These are phyloP conservation scores for Plebejus anna DNA, from an alignment of 2,888 invertebrate genomes.

Conservation along the genomic window DNA sequence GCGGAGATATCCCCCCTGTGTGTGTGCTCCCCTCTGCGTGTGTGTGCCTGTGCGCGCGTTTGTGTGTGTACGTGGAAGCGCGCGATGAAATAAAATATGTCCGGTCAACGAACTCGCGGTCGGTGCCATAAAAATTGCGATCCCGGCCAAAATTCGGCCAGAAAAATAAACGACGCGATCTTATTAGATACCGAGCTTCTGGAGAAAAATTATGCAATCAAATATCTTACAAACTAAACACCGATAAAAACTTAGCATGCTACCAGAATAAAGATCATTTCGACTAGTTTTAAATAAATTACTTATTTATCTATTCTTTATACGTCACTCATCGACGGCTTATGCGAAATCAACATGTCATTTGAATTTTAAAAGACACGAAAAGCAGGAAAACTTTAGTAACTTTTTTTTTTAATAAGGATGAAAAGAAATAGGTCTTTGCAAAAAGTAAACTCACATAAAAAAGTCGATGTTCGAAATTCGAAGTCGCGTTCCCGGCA, in stretches of 20 bases:
- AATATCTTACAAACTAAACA: conserved; percentile 12
- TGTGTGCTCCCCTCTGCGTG: conserved; percentile 54
- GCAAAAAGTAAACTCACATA: conserved; percentile 51
- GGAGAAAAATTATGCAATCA: conserved; percentile 10
- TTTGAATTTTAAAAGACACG: conserved; percentile 17
- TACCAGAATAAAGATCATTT: background rate
- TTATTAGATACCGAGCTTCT: conserved; percentile 26
- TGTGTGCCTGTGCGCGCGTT: conserved; percentile 66
- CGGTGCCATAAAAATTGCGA: conserved; percentile 79
- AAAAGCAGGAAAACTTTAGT: conserved; percentile 2
- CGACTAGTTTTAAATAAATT: conserved; percentile 5
- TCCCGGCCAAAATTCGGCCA: conserved; percentile 74
- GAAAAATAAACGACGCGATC: conserved; percentile 49
- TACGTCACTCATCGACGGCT: conserved; percentile 12
- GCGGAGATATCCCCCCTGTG: conserved; percentile 59
- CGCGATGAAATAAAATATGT: conserved; percentile 81
- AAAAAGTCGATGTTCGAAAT: conserved; percentile 41
- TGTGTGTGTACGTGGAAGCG: conserved; percentile 77
- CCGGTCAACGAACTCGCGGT: conserved; percentile 76
- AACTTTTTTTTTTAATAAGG: background rate
- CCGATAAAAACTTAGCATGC: background rate
- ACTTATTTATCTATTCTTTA: conserved; percentile 23
- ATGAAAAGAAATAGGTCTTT: conserved; percentile 2
- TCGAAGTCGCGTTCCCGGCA: conserved; percentile 43
- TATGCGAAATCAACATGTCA: conserved; percentile 17